Conservation (phyloP, 1,140 invertebrate species). For the Panagrolaimus sp. region DNA sequence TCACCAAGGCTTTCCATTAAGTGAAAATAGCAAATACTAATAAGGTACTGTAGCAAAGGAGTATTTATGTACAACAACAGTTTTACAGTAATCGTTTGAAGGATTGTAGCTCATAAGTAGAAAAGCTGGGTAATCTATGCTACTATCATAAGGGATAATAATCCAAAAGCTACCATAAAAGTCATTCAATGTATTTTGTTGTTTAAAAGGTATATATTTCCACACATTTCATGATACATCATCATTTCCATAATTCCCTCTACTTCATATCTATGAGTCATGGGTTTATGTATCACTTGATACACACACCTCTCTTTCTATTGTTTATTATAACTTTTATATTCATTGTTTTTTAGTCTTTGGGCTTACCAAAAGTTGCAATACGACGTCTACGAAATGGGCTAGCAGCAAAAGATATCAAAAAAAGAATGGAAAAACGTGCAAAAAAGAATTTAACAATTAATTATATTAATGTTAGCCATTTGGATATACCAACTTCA, state of each 20-base stretch:
- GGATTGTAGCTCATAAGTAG: too few species aligned
- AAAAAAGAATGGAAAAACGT: slow-evolving; percentile 5
- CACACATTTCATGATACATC: not conserved
- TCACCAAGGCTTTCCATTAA: too few species aligned
- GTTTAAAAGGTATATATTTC: not conserved
- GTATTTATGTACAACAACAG: too few species aligned
- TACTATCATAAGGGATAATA: too few species aligned
- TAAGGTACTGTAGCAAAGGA: too few species aligned
- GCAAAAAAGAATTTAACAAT: not conserved
- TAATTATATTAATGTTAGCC: not conserved
- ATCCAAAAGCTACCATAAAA: too few species aligned
- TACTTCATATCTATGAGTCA: not conserved
- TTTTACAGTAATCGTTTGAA: too few species aligned
- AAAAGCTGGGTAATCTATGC: too few species aligned
- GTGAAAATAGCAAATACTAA: too few species aligned
- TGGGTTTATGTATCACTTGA: slow-evolving; percentile 28
- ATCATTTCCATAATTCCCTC: not conserved
- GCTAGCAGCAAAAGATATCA: not conserved
- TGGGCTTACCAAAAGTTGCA: not conserved
- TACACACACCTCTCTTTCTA: slow-evolving; percentile 44
- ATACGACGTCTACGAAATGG: not conserved
- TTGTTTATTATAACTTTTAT: slow-evolving; percentile 32
- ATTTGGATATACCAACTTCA: not conserved
- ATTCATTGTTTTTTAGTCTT: not conserved
- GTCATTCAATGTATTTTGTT: too few species aligned